Evolutionary conservation across 2,113 vertebrate genomes (phyloP), one percentile per base, ranked within the genome.

Genomic region (Scophthalmus maximus): DNA sequence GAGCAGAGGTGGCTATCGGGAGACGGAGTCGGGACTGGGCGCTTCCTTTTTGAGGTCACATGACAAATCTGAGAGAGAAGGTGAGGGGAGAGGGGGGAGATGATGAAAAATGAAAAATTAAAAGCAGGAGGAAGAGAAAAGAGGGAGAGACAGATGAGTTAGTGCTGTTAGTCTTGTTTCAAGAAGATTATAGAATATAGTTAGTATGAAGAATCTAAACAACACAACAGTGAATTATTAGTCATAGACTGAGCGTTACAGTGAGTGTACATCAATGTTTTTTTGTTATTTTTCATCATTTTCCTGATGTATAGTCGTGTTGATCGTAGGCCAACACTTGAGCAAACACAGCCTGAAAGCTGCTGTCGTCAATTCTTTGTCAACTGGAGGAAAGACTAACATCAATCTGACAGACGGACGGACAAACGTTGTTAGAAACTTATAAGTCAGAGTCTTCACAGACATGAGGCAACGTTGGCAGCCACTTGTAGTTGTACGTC

Each of bases 1-100:
- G 59, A 52, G 63, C 8, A 27, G 34, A 72, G 49, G 73, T 42
- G 40, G 82, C 76, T 91, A 91, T 75, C 90, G 90, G 66, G 90
- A 91, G 42, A 91, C 67, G 36, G 88, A 87, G 81, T 87, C 90
- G 0, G 90, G 90, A 75, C 88, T 90, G 69, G 88, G 40, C 3
- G 46, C 81, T 22, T 88, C 87, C 78, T 87, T 72, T 82, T 80
- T 88, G 61, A 57, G 74, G 70, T 83, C 79, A 22, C 79, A 38
- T 83, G 88, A 78, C 79, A 90, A 36, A 66, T 88, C 90, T 91
- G 78, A 63, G 66, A 51, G 67, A 38, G 12, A 15, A 3, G 29
- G 51, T 40, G 29, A 23, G n/a, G 20, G 2, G 27, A 36, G 40
- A 7, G 22, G 1, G 5, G n/a, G 8, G 22, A 29, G 23, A 27